Percentiles rank a stretch among this genome's conserved stretches.
phyloP scores from a whole-genome alignment of 1,140 invertebrate species.

The Sesamia nonagrioides region DNA sequence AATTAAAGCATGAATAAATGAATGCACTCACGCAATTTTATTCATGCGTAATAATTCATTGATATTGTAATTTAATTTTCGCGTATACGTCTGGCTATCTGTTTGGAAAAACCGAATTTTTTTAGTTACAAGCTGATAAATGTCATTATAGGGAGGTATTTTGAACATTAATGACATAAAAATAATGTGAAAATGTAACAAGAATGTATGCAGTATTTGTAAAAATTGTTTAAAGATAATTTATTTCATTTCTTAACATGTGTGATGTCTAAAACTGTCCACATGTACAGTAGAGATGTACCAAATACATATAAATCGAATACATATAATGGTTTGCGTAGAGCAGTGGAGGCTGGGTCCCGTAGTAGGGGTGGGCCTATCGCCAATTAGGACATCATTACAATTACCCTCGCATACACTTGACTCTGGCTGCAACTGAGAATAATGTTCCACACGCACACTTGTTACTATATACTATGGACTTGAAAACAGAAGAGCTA shows the following conservation, averaged over 20 bases:
- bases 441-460: neutral
- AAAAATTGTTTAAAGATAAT: too few species aligned
- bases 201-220: too few species aligned
- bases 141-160: neutral
- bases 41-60: constrained; percentile 1
- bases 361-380: neutral
- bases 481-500: neutral
- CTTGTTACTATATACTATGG: too few species aligned
- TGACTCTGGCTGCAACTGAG: neutral
- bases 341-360: neutral
- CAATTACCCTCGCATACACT: neutral
- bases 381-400: constrained; percentile 6
- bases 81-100: neutral
- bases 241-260: too few species aligned
- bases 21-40: constrained; percentile 28
- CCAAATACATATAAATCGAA: constrained; percentile 5
- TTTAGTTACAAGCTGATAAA: neutral
- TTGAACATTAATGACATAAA: neutral
- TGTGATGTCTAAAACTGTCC: neutral
- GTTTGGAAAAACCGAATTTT: neutral
- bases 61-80: constrained; percentile 13
- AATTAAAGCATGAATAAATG: constrained; percentile 16
- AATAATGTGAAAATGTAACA: too few species aligned
- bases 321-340: constrained; percentile 8
- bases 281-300: constrained; percentile 1